Base-by-base conservation (phyloP, 2,113 vertebrate genomes). In the Jaculus jaculus region DNA sequence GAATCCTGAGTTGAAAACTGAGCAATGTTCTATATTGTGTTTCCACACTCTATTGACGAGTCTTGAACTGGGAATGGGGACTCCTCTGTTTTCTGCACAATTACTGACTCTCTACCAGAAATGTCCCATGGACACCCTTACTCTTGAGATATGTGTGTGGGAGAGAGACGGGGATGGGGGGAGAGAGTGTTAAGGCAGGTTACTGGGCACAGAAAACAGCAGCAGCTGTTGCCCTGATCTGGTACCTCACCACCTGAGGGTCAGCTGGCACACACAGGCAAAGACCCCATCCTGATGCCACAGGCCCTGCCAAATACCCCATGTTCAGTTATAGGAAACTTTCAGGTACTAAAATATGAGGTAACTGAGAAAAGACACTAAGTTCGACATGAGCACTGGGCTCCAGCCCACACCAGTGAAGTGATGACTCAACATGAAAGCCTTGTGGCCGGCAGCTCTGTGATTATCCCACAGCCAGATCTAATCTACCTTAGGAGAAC, bases 391-490 rank as follows among this genome's bases (percentile, higher is more conserved):
- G 39, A 75, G 47, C 72, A 24, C 63, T 66, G 54, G 23, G 66
- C 13, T 79, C 17, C 32, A 69, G 87, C 87, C 61, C 60, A n/a
- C 24, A 37, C 51, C 24, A 8, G 20, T 9, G n/a, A 73, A 28
- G 34, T 34, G 37, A 28, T 93, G 95, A 97, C 88, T 95, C 96
- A 91, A 15, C n/a, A 65, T 42, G 89, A 90, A 58, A 92, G 83
- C 65, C 81, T 37, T 47, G 47, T n/a, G 30, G 85, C 68, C 82
- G 23, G 42, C 71, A 69, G 82, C 82, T 68, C 24, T 13, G 69
- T 20, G 13, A 60, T 16, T 30, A n/a, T 81, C 66, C 42, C 37
- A 42, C 28, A 24, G 72, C 58, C 77, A 28, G 12, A n/a, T 63
- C 63, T 61, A 63, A n/a, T 63, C 63, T 61, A 63, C 71, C 54